These are phyloP conservation scores for Periphyllus acericola DNA, from an alignment of 2,888 invertebrate genomes.

Conservation along the genomic window DNA sequence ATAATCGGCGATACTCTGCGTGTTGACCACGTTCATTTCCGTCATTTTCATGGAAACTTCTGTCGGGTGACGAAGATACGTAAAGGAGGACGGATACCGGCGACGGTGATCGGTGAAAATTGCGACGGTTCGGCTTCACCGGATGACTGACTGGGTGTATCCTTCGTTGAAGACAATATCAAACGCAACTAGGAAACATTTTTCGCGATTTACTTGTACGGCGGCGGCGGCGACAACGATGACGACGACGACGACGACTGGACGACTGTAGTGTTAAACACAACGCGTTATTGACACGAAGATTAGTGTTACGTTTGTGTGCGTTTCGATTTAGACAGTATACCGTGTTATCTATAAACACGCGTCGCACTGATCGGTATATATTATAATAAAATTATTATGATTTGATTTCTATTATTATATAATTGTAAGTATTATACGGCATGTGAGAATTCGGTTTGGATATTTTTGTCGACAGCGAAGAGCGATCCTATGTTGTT, in stretches of 20 bases:
- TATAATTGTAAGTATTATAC: neutral
- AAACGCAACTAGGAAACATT: conserved; percentile 20
- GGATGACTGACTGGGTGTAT: neutral
- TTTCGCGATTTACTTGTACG: conserved; percentile 4
- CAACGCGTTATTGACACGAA: conserved; percentile 13
- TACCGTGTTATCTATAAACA: conserved; percentile 42
- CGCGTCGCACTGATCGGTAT: conserved; percentile 52
- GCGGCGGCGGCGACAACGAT: too few relatives aligned
- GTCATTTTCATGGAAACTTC: conserved; percentile 58
- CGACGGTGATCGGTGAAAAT: neutral
- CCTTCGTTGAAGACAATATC: conserved; percentile 4
- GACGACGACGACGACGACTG: conserved; percentile 3
- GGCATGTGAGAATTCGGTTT: neutral
- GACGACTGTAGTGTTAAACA: neutral
- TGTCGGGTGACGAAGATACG: neutral
- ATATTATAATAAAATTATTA: too few relatives aligned
- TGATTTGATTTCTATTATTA: neutral
- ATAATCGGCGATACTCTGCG: conserved; percentile 99
- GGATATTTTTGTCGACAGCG: neutral
- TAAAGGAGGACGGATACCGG: neutral
- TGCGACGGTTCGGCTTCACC: neutral
- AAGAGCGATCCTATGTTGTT: neutral
- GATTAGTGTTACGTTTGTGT: conserved; percentile 5
- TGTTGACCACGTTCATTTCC: conserved; percentile 68
- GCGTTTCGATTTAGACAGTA: neutral